Evolutionary conservation across 2,888 invertebrate species (phyloP), one percentile per base, ranked within the genome.

Genomic region (Brachynemurus nebulosus): DNA sequence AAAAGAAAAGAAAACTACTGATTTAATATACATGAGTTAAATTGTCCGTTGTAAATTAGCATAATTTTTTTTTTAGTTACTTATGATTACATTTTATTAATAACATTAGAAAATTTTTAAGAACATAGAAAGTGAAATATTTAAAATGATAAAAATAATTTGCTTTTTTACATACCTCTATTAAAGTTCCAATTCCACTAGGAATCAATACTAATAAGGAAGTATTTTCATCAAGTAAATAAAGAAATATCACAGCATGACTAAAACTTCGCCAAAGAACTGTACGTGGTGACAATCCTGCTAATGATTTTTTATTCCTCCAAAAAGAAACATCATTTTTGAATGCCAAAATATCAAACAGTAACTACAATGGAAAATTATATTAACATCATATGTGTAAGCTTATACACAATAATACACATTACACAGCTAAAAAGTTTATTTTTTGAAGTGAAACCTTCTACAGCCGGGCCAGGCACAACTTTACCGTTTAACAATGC

Each of bases 251-350:
- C 21, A 98, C 74, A 18, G 80, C 68, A 64, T 92, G 90, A 41
- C 93, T 95, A 62, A 96, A 86, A 2, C 88, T 88, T 43, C 95
- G 74, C 97, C 97, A 98, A 27, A 92, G 59, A 19, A 96, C 84
- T 0, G 90, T 86, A 47, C 89, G 76, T 2, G 82, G 75, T 0
- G 96, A 96, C 14, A 98, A 66, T 0, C 97, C 90, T 33, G 84
- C 90, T 66, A 96, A 81, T 1, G 85, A 83, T 21, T 77, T 76
- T 57, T 88, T 81, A 16, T 77, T 74, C 45, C 82, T 78, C 97
- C 98, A 98, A 63, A 96, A 98, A 44, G 78, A 78, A 1, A 98
- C 86, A 57, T 98, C 97, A 62, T 95, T 96, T 71, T 97, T 98
- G 62, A 98, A 95, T 0, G 97, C 92, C 43, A 98, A 69, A 59